Percentiles rank a stretch among this genome's conserved stretches.
phyloP scores from a whole-genome alignment of 1,140 invertebrate genomes.

The Thaumetopoea pityocampa region DNA sequence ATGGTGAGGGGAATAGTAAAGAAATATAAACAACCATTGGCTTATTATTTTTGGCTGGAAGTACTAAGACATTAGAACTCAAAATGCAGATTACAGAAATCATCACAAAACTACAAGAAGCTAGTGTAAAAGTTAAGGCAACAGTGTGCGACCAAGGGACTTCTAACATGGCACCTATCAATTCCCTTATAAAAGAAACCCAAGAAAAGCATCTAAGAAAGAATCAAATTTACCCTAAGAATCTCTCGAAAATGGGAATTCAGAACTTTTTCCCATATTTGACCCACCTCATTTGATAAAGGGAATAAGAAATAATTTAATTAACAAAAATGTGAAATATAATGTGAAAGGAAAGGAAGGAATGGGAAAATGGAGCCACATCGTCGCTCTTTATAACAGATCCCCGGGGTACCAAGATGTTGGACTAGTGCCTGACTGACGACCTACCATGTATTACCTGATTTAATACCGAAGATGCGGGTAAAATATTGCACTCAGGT shows the following conservation, averaged over 20 bases:
- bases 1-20: conserved; percentile 10
- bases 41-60: background rate
- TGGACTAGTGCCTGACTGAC: conserved; percentile 15
- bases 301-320: conserved; percentile 12
- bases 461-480: conserved; percentile 18
- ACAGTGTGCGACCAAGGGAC: no score
- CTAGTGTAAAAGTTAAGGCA: no score
- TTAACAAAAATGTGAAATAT: conserved; percentile 12
- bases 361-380: conserved; percentile 18
- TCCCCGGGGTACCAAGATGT: conserved; percentile 17
- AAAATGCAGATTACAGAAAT: no score
- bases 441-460: conserved; percentile 10
- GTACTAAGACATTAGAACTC: no score
- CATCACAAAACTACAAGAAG: no score
- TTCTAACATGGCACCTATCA: no score
- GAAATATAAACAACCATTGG: background rate
- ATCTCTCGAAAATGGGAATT: background rate
- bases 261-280: conserved; percentile 1
- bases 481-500: conserved; percentile 19
- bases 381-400: conserved; percentile 8
- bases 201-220: no score
- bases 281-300: conserved; percentile 15
- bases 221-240: no score
- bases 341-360: conserved; percentile 1
- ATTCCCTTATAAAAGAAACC: no score